A percentile compares a stretch with the other conserved stretches of the same genome.
Conservation (phyloP, 2,888 invertebrate species). For the Drosophila rubida region DNA sequence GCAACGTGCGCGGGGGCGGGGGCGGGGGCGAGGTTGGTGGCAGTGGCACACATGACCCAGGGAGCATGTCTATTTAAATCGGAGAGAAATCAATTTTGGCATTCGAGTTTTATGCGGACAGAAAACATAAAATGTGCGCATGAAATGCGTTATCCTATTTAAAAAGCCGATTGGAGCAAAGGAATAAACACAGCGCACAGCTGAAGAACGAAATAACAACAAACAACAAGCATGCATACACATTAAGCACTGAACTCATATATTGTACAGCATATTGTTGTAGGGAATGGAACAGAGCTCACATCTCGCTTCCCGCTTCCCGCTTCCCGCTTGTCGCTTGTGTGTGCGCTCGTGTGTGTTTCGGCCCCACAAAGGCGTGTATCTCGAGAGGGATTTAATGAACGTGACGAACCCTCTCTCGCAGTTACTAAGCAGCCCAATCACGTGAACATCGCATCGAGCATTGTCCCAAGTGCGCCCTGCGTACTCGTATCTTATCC, state of each 20-base stretch:
- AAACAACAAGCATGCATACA: slow-evolving; percentile 58
- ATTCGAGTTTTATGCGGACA: slow-evolving; percentile 70
- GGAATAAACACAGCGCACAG: slow-evolving; percentile 3
- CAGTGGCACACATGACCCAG: background rate
- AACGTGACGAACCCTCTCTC: background rate
- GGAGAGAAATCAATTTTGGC: slow-evolving; percentile 77
- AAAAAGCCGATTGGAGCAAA: slow-evolving; percentile 1
- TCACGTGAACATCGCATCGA: background rate
- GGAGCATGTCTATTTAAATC: slow-evolving; percentile 72
- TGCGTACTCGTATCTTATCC: background rate
- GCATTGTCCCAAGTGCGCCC: too few species aligned
- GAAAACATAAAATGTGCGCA: slow-evolving; percentile 74
- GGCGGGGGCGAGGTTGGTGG: background rate
- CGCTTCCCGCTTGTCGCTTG: too few species aligned
- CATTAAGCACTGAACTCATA: slow-evolving; percentile 46
- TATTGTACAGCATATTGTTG: slow-evolving; percentile 45
- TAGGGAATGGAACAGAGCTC: slow-evolving; percentile 69
- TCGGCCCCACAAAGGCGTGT: background rate
- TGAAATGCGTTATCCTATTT: slow-evolving; percentile 60
- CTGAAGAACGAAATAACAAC: background rate
- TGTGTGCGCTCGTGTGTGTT: slow-evolving; percentile 55
- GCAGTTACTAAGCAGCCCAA: background rate
- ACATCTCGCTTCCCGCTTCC: too few species aligned
- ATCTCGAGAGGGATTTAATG: slow-evolving; percentile 1
- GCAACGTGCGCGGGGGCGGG: background rate